These are phyloP conservation scores for Athalia rosae DNA, from an alignment of 2,888 invertebrate species.

Conservation along the genomic window DNA sequence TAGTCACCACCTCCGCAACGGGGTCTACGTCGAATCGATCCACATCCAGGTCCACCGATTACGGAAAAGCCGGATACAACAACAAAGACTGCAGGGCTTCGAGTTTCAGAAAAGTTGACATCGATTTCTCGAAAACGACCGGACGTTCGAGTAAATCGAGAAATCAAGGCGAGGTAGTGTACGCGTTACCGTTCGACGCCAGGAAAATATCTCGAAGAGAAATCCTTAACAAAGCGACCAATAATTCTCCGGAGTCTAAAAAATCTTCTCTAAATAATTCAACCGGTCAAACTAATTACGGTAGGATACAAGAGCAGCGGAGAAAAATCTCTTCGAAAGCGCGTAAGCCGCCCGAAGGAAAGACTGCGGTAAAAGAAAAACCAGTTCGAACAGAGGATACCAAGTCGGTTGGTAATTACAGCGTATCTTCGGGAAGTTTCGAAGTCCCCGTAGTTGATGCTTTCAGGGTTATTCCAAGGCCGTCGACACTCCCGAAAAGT, in stretches of 20 bases:
- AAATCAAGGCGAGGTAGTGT: neutral
- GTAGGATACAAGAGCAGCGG: neutral
- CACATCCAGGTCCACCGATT: slow-evolving; percentile 40
- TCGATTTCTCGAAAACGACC: slow-evolving; percentile 18
- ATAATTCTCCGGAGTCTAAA: neutral
- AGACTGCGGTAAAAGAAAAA: neutral
- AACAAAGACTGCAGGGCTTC: slow-evolving; percentile 47
- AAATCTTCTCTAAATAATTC: neutral
- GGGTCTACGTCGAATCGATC: slow-evolving; percentile 19
- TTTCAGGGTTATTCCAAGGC: slow-evolving; percentile 54
- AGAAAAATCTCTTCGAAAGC: neutral
- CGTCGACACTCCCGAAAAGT: slow-evolving; percentile 68
- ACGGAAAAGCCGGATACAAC: slow-evolving; percentile 48
- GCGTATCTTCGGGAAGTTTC: slow-evolving; percentile 10
- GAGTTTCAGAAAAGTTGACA: slow-evolving; percentile 32
- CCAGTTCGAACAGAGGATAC: neutral
- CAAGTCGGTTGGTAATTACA: neutral
- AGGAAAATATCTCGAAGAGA: slow-evolving; percentile 28
- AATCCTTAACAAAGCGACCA: slow-evolving; percentile 32
- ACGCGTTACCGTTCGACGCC: neutral
- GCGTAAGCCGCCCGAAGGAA: neutral
- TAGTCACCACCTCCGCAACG: neutral
- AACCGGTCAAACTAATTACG: neutral
- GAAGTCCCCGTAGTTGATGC: neutral
- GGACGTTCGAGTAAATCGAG: neutral